Conservation (phyloP, 2,797 vertebrate genomes). For the Gymnothorax reevesii region DNA sequence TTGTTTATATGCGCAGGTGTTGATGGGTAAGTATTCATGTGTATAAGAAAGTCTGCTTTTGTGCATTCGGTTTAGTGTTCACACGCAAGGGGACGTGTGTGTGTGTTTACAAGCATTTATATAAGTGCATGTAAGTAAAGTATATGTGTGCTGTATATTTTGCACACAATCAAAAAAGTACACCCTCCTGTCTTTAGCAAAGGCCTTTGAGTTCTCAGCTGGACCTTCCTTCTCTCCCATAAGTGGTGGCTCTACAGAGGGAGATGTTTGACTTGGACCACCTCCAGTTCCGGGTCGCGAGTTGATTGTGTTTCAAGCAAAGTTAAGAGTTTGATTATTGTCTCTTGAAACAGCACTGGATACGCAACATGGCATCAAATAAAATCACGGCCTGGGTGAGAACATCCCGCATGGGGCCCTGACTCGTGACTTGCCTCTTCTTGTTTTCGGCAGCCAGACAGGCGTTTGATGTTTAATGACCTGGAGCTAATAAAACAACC, state of each 20-base stretch:
- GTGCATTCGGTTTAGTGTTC: neutral
- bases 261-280: conserved; percentile 53
- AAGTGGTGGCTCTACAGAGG: neutral
- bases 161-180: conserved; percentile 17
- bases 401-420: conserved; percentile 61
- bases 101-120: neutral
- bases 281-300: conserved; percentile 53
- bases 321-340: conserved; percentile 69
- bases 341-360: conserved; percentile 65
- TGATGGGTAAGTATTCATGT: neutral
- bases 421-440: conserved; percentile 32
- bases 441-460: conserved; percentile 53
- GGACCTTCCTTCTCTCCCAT: conserved; percentile 12
- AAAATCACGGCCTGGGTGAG: conserved; percentile 65
- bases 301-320: conserved; percentile 56
- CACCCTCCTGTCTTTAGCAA: neutral
- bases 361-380: conserved; percentile 63
- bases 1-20: conserved; percentile 6
- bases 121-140: neutral
- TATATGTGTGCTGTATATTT: neutral
- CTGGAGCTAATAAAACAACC: conserved; percentile 68
- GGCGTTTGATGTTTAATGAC: conserved; percentile 74
- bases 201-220: conserved; percentile 23
- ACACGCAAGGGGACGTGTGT: neutral
- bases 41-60: neutral